Base-by-base conservation (phyloP, 2,888 invertebrate species). In the Euclidia mi region DNA sequence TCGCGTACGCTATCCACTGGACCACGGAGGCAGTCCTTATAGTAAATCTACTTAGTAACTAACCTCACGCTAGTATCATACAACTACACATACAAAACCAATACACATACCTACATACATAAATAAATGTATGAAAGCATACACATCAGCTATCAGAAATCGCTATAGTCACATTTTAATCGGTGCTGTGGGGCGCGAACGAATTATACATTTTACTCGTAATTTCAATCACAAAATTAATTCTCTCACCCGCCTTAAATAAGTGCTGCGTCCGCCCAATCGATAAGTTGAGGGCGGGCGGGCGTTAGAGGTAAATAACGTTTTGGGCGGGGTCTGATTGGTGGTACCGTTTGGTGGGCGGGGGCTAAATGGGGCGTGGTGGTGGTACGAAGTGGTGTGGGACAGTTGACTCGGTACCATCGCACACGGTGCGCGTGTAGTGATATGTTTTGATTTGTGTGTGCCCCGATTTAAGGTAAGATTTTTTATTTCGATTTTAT, bases 191-290 rank as follows among this genome's bases (percentile, higher is more conserved):
- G 68, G 78, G 85, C 86, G 84, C 81, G 84, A 86, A 85, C 82
- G 79, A 85, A 87, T 89, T 89, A 87, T 85, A 79, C 83, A 80
- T 81, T 86, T 85, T 85, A 87, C 84, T 88, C 87, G 88, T 90
- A 90, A 90, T 91, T 90, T 87, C 90, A 92, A 94, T 94, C 94
- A 93, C 92, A 92, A 92, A 90, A 92, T 93, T 94, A 94, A 93
- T 90, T 91, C 90, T 82, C 69, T 85, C 84, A 80, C 72, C 90
- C 91, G 89, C 88, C 90, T 93, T 94, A 94, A 93, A 90, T 93
- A 92, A 92, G 89, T 89, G 84, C 83, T 81, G 80, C 81, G 59
- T 72, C 82, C 78, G 88, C 82, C 91, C 91, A 92, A 94, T 94
- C 94, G 94, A 94, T 94, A 94, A 79, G 72, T 76, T 79, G 80